Evolutionary conservation across 2,113 vertebrate species (phyloP).

Genomic region (Malurus melanocephalus): DNA sequence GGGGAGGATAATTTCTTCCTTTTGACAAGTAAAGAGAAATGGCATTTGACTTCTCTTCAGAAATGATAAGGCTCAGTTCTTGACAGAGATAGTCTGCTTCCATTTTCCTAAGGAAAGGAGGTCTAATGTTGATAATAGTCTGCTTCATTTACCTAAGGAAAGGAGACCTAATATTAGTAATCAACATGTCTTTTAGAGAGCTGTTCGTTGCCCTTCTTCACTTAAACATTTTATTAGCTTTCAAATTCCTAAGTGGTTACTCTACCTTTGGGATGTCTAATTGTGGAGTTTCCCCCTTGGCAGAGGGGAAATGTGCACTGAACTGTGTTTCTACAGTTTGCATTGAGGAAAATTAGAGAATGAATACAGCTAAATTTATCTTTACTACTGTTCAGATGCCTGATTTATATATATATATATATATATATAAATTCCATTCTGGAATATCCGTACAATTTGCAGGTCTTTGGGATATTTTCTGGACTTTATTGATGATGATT

Average conservation of each 20-base stretch:
- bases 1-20: constrained; percentile 66
- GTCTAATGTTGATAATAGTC: constrained; percentile 37
- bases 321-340: background rate
- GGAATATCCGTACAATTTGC: background rate
- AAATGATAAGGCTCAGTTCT: constrained; percentile 49
- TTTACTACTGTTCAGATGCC: background rate
- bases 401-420: background rate
- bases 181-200: constrained; percentile 33
- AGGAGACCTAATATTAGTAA: constrained; percentile 40
- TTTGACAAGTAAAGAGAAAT: constrained; percentile 70
- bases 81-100: constrained; percentile 41
- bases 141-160: constrained; percentile 43
- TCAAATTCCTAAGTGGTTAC: background rate
- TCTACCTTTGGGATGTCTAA: background rate
- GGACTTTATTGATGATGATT: background rate
- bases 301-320: background rate
- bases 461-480: background rate
- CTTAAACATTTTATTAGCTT: constrained; percentile 29
- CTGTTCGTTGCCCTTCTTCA: background rate
- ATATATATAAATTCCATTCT: background rate
- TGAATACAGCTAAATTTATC: background rate
- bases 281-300: background rate
- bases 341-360: background rate
- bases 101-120: constrained; percentile 26
- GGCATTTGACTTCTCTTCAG: constrained; percentile 60